These are phyloP conservation scores for Prenolepis imparis DNA, from an alignment of 2,888 invertebrate genomes.

Conservation along the genomic window DNA sequence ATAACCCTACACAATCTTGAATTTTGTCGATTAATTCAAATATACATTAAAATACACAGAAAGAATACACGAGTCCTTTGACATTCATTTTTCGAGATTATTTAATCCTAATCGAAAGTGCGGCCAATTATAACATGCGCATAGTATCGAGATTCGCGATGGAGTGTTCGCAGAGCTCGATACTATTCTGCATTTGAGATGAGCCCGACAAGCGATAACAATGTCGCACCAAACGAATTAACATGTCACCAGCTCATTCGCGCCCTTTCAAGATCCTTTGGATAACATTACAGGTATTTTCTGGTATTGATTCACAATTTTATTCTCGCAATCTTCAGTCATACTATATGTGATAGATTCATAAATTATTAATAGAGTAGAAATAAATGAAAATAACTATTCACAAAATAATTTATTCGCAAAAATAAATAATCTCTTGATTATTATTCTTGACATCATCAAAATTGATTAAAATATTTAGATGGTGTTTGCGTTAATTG, in stretches of 20 bases:
- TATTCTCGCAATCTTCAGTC: neutral
- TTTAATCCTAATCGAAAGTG: neutral
- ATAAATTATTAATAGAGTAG: neutral
- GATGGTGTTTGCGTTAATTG: conserved; percentile 65
- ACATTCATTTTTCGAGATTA: neutral
- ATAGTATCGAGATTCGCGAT: conserved; percentile 21
- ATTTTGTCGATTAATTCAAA: neutral
- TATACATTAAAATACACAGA: neutral
- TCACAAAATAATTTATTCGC: neutral
- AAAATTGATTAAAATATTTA: conserved; percentile 43
- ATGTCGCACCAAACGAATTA: conserved; percentile 71
- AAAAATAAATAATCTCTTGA: conserved; percentile 7
- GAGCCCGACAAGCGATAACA: conserved; percentile 68
- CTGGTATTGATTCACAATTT: neutral
- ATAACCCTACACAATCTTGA: conserved; percentile 11
- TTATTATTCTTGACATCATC: neutral
- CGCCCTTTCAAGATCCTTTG: conserved; percentile 70
- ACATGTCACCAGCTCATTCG: conserved; percentile 73
- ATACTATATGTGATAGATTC: neutral
- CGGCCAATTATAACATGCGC: neutral
- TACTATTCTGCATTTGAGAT: conserved; percentile 69
- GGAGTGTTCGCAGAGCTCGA: conserved; percentile 32
- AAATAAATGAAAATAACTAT: too few relatives aligned
- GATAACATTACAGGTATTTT: conserved; percentile 72
- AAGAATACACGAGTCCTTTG: neutral